Base-by-base conservation (phyloP, 2,888 invertebrate species). In the Agonum fuliginosum region DNA sequence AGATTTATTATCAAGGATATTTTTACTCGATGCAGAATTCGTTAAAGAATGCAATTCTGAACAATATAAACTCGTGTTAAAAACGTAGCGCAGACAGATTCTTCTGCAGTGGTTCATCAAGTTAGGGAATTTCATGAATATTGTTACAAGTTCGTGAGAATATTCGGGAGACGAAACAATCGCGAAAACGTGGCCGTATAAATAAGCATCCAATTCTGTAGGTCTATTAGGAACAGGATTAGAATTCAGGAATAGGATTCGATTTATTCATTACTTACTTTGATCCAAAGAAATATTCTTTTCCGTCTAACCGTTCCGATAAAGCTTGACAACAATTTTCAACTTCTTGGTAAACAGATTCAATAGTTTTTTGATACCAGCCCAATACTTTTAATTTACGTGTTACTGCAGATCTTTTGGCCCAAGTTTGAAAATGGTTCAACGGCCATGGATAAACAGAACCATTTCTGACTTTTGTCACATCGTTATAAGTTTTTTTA, bases 361-460 rank as follows among this genome's bases (percentile, higher is more conserved):
- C 92, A 17, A 95, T 83, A 0, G 91, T 90, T 87, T 96, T 95
- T 69, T 93, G 90, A 58, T 92, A 90, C 97, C 97, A 98, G 46
- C 94, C 93, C 78, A 95, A 89, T 0, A 95, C 93, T 80, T 91
- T 92, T 6, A 99, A 88, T 79, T 93, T 89, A 80, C 93, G 92
- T 4, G 91, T 88, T 0, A 96, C 90, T 80, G 91, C 88, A 81
- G 89, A 88, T 48, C 93, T 89, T 84, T 97, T 97, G 41, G 91
- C 89, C 86, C 93, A 91, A 0, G 95, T 96, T 83, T 97, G 91
- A 34, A 97, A 87, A 83, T 91, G 89, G 84, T 94, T 95, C 2
- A 99, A 87, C 0, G 99, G 99, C 95, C 97, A 99, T 0, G 97
- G 96, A 87, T 96, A 97, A 1, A 96, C 95, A 0, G 94, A 94